Conservation (phyloP, 2,113 vertebrate genomes). For the Nannospalax galili region DNA sequence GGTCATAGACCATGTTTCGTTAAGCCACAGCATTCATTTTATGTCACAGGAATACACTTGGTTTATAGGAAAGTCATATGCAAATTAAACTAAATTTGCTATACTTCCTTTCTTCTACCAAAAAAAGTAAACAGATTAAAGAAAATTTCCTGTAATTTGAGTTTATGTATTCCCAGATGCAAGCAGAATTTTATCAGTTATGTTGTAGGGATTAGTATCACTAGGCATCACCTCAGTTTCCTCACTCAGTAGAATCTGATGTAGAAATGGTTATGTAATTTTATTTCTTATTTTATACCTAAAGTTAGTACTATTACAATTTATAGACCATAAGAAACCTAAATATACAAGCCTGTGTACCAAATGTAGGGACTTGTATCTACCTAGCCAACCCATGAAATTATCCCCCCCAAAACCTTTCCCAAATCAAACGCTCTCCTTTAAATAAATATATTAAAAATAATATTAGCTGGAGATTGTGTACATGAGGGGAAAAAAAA, state of each 20-base stretch:
- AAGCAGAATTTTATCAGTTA: background rate
- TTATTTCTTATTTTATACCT: constrained; percentile 67
- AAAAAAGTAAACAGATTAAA: constrained; percentile 55
- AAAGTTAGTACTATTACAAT: constrained; percentile 39
- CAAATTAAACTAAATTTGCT: constrained; percentile 56
- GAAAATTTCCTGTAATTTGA: constrained; percentile 26
- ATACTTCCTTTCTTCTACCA: constrained; percentile 34
- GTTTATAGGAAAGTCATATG: constrained; percentile 57
- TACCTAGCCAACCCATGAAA: background rate
- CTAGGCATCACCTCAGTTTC: constrained; percentile 67
- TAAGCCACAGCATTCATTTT: constrained; percentile 48
- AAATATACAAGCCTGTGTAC: constrained; percentile 56
- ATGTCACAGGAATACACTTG: background rate
- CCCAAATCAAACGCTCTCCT: background rate
- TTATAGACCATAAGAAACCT: constrained; percentile 71
- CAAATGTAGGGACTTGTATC: constrained; percentile 57
- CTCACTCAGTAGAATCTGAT: constrained; percentile 71
- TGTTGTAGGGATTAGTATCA: constrained; percentile 37
- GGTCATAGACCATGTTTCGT: constrained; percentile 35
- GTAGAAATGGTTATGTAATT: constrained; percentile 62
- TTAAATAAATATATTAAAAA: constrained; percentile 60
- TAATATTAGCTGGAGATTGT: constrained; percentile 22
- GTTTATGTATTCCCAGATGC: background rate
- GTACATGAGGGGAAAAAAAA: constrained; percentile 49
- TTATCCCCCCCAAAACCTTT: constrained; percentile 18